phyloP scores from a whole-genome alignment of 2,888 invertebrate genomes.

The Xestia ashworthii region DNA sequence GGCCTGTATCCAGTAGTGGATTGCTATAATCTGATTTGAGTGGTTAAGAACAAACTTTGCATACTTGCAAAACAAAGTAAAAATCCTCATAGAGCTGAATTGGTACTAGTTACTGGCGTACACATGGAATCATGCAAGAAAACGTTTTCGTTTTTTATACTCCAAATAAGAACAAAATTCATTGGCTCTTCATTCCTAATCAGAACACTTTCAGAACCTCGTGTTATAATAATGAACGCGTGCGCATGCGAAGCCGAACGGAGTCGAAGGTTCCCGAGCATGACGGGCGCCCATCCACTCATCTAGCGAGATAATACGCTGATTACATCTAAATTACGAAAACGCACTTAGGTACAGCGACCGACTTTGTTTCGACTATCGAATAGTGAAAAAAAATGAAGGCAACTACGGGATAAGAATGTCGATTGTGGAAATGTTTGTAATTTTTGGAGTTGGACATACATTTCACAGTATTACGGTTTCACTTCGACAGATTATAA shows the following conservation, averaged over 20 bases:
- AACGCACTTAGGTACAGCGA: slow-evolving; percentile 45
- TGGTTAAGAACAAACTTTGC: background rate
- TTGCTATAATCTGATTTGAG: background rate
- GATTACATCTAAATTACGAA: slow-evolving; percentile 77
- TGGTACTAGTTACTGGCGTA: background rate
- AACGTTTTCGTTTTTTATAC: background rate
- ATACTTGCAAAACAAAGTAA: background rate
- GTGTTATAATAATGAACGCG: slow-evolving; percentile 62
- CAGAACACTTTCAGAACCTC: slow-evolving; percentile 38
- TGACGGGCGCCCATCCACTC: slow-evolving; percentile 71
- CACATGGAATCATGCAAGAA: background rate
- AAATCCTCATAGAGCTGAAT: background rate
- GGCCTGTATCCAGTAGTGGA: background rate
- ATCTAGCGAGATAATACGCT: slow-evolving; percentile 68
- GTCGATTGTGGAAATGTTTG: background rate
- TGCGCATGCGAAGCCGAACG: slow-evolving; percentile 64
- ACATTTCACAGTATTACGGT: too few relatives aligned
- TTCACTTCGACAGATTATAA: too few relatives aligned
- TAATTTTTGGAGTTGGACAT: too few relatives aligned
- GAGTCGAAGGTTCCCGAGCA: slow-evolving; percentile 64
- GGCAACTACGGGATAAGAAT: background rate
- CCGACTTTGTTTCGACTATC: slow-evolving; percentile 36
- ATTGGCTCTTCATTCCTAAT: background rate
- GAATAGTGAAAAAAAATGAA: slow-evolving; percentile 23
- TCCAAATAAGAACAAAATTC: background rate